Conservation (phyloP, 2,888 invertebrate species). For the Oscheius sp. region DNA sequence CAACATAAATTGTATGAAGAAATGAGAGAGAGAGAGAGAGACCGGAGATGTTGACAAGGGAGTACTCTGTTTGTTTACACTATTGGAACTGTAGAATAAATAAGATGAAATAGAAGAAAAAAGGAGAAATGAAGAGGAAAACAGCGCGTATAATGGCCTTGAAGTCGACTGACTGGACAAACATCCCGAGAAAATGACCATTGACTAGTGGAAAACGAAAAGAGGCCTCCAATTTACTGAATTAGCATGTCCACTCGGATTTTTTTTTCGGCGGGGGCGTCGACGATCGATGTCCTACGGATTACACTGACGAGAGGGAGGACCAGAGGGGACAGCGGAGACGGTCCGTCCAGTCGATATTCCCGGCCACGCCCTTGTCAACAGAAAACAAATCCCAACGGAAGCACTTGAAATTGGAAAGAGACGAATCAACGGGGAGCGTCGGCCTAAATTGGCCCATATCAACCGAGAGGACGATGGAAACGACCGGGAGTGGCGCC, state of each 20-base stretch:
- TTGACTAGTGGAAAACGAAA: not conserved
- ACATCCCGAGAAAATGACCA: not conserved
- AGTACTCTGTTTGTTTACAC: not conserved
- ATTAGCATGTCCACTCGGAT: constrained; percentile 18
- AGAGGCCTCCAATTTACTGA: constrained; percentile 5
- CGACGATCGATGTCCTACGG: constrained; percentile 19
- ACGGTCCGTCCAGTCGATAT: constrained; percentile 20
- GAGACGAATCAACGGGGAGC: not conserved
- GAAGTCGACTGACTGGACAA: constrained; percentile 3
- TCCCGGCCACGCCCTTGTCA: constrained; percentile 21
- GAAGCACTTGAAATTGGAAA: constrained; percentile 15
- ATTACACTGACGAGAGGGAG: constrained; percentile 13
- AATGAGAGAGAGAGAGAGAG: not conserved
- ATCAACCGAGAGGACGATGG: constrained; percentile 13
- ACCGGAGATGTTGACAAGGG: not conserved
- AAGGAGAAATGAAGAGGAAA: not conserved
- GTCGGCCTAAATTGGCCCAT: constrained; percentile 23
- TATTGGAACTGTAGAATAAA: not conserved
- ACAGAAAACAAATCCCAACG: constrained; percentile 31
- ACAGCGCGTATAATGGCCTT: not conserved
- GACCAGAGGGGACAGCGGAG: not conserved
- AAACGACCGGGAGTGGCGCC: constrained; percentile 3
- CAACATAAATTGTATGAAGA: not conserved
- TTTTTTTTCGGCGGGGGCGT: constrained; percentile 16
- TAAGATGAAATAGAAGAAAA: not conserved